Percentiles rank a stretch among this genome's conserved stretches.
These are phyloP conservation scores for Isaurus tuberculatus DNA, from an alignment of 92 coral and sea anemone genomes.

Conservation along the genomic window DNA sequence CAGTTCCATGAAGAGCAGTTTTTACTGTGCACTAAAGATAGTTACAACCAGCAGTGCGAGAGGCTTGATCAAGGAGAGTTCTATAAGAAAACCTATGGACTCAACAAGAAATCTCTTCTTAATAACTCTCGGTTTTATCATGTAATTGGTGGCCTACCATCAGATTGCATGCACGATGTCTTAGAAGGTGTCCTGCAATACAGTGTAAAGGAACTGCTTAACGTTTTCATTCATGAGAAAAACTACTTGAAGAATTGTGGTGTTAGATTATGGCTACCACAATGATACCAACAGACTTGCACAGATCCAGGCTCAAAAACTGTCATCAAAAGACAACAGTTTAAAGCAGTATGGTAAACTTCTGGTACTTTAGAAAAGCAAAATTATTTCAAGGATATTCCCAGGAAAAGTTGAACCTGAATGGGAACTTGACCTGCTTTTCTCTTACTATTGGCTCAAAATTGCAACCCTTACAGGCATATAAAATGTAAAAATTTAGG, in stretches of 20 bases:
- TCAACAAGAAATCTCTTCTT: constrained; percentile 55
- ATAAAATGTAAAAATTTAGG: constrained; percentile 10
- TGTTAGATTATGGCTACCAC: constrained; percentile 41
- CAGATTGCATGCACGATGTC: constrained; percentile 74
- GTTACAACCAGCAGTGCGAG: constrained; percentile 61
- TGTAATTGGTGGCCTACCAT: constrained; percentile 68
- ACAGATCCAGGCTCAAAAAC: constrained; percentile 53
- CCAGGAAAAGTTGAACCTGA: constrained; percentile 21
- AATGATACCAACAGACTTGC: constrained; percentile 27
- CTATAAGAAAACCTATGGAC: constrained; percentile 74
- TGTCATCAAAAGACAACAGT: constrained; percentile 64
- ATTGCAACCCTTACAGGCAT: constrained; percentile 25
- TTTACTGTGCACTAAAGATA: constrained; percentile 62
- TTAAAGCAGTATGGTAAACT: constrained; percentile 69
- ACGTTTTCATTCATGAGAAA: constrained; percentile 59
- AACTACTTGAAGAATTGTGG: constrained; percentile 44
- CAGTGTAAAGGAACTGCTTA: constrained; percentile 56
- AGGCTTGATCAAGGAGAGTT: constrained; percentile 63
- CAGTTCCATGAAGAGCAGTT: constrained; percentile 72
- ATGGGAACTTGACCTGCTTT: constrained; percentile 23
- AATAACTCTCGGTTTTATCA: constrained; percentile 66
- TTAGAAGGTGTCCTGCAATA: constrained; percentile 73
- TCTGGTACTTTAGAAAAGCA: constrained; percentile 5
- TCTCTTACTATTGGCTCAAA: constrained; percentile 22
- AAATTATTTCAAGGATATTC: constrained; percentile 16